Percentiles rank a stretch among this genome's conserved stretches.
These are phyloP conservation scores for Nycticorax nycticorax DNA, from an alignment of 2,113 vertebrate species.

Conservation along the genomic window DNA sequence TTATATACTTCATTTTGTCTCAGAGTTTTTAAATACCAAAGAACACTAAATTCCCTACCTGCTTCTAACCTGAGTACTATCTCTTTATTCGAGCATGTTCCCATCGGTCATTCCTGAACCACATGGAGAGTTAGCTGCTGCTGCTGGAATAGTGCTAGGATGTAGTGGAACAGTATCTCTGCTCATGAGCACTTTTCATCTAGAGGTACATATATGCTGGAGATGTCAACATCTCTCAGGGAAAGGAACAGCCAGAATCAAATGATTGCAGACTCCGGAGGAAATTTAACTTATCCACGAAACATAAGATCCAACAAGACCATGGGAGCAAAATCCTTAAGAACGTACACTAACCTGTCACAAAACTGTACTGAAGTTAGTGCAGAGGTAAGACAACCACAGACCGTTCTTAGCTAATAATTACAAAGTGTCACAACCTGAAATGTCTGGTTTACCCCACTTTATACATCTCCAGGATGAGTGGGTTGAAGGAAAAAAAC, in stretches of 20 bases:
- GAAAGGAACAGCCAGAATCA: not conserved
- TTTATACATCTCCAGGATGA: not conserved
- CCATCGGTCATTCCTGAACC: not conserved
- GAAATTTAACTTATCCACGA: not conserved
- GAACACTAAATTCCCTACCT: not conserved
- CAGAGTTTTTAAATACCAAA: not conserved
- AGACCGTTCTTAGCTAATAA: not conserved
- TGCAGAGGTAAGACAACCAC: not conserved
- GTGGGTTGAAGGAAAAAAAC: not conserved
- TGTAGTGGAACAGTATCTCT: not conserved
- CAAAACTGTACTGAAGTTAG: not conserved
- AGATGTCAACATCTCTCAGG: not conserved
- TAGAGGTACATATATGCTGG: not conserved
- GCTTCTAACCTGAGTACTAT: not conserved
- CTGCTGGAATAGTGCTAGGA: not conserved
- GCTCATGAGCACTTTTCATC: not conserved
- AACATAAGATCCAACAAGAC: not conserved
- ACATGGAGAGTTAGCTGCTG: not conserved
- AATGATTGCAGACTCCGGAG: not conserved
- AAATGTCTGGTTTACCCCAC: not conserved
- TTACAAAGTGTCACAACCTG: not conserved
- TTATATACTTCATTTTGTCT: not conserved
- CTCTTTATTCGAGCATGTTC: not conserved
- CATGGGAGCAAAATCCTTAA: not conserved
- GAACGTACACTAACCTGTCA: not conserved